phyloP scores from a whole-genome alignment of 2,113 vertebrate species.

The Sporophila hypoxantha region DNA sequence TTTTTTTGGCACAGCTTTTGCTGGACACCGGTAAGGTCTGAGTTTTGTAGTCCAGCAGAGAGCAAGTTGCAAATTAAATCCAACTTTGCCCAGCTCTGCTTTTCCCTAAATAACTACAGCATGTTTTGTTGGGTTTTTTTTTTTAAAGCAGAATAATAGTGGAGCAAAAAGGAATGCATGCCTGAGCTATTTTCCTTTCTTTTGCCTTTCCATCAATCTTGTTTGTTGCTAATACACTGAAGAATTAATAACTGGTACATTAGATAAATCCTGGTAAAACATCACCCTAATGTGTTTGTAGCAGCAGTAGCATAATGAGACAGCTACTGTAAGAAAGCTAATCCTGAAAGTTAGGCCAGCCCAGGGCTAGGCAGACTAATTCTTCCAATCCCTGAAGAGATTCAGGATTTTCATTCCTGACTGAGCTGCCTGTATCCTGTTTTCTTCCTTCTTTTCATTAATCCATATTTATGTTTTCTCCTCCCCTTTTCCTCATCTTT shows the following conservation, averaged over 20 bases:
- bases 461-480: not conserved
- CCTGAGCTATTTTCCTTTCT: not conserved
- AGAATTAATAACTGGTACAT: not conserved
- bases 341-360: not conserved
- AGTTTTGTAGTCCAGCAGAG: not conserved
- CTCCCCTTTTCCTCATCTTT: not conserved
- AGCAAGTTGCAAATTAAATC: not conserved
- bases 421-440: not conserved
- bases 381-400: not conserved
- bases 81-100: not conserved
- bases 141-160: not conserved
- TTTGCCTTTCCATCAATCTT: not conserved
- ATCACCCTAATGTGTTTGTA: not conserved
- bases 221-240: not conserved
- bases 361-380: not conserved
- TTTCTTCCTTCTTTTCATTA: constrained; percentile 3
- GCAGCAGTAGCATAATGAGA: not conserved
- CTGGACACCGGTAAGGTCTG: not conserved
- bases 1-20: not conserved
- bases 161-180: not conserved
- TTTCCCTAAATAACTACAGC: constrained; percentile 2
- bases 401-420: not conserved
- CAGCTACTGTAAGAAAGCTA: not conserved
- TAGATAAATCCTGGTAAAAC: not conserved
- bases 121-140: not conserved